These are phyloP conservation scores for Hydraecia micacea DNA, from an alignment of 2,888 invertebrate genomes.

Conservation along the genomic window DNA sequence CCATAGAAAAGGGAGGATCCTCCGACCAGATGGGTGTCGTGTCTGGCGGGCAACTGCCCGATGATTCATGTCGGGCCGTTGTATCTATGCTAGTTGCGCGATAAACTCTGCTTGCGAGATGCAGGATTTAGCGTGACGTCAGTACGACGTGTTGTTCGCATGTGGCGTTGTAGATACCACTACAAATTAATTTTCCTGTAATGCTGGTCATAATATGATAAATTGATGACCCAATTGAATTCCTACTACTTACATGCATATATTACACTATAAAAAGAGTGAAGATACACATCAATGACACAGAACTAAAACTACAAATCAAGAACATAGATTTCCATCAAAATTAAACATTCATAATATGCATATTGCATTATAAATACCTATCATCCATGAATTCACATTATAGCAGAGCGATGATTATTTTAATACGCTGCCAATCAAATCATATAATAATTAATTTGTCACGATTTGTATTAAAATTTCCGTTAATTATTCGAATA, in stretches of 20 bases:
- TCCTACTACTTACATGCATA: background rate
- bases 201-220: background rate
- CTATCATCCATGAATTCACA: conserved; percentile 51
- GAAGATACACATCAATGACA: conserved; percentile 31
- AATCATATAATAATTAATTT: conserved; percentile 74
- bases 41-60: too few relatives aligned
- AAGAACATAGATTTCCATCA: conserved; percentile 22
- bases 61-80: too few relatives aligned
- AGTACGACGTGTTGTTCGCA: too few relatives aligned
- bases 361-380: conserved; percentile 53
- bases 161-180: too few relatives aligned
- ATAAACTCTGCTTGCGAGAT: too few relatives aligned
- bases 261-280: background rate
- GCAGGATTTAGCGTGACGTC: too few relatives aligned
- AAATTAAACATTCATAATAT: conserved; percentile 55
- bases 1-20: too few relatives aligned
- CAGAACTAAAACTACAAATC: conserved; percentile 21
- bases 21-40: too few relatives aligned
- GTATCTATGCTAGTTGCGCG: too few relatives aligned
- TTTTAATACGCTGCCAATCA: conserved; percentile 70
- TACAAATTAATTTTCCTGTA: too few relatives aligned
- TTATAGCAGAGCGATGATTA: conserved; percentile 44
- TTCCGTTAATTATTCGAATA: conserved; percentile 60
- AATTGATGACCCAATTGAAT: background rate
- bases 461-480: conserved; percentile 71